phyloP scores from a whole-genome alignment of 1,140 invertebrate species.

The Drosophila quadrilineata region DNA sequence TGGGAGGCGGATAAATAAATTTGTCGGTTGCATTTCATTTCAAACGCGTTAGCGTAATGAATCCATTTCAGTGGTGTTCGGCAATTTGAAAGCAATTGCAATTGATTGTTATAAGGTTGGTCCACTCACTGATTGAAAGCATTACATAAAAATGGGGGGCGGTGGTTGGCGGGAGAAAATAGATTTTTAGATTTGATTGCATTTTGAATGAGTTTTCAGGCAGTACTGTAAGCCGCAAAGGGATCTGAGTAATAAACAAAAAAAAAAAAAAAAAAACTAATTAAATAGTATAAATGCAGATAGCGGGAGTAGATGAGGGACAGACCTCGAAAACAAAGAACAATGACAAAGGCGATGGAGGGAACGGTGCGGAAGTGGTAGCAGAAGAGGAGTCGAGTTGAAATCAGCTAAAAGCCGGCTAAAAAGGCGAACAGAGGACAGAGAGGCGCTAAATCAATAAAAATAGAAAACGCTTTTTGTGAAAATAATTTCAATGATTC shows the following conservation, averaged over 20 bases:
- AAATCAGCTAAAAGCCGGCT: no score
- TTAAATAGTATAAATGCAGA: slow-evolving; percentile 19
- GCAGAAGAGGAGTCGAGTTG: background rate
- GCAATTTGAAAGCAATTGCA: no score
- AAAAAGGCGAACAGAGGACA: background rate
- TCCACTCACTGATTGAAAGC: no score
- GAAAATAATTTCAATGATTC: slow-evolving; percentile 9
- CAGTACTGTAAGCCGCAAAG: slow-evolving; percentile 1
- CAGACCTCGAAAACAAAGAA: background rate
- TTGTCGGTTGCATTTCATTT: no score
- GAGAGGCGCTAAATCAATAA: background rate
- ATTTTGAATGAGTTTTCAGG: slow-evolving; percentile 1
- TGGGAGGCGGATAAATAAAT: background rate
- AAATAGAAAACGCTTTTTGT: slow-evolving; percentile 5
- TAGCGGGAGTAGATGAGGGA: no score
- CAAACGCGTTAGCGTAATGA: no score
- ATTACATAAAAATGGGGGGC: no score
- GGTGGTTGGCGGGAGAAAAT: no score
- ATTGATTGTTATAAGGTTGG: no score
- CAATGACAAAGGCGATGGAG: no score
- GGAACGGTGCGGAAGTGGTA: background rate
- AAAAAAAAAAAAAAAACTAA: slow-evolving; percentile 27
- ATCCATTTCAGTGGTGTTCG: no score
- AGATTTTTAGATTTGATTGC: slow-evolving; percentile 27
- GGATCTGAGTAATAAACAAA: background rate